Evolutionary conservation across 1,140 invertebrate genomes (phyloP).

Genomic region (Pachyrhynchus sulphureomaculatus): DNA sequence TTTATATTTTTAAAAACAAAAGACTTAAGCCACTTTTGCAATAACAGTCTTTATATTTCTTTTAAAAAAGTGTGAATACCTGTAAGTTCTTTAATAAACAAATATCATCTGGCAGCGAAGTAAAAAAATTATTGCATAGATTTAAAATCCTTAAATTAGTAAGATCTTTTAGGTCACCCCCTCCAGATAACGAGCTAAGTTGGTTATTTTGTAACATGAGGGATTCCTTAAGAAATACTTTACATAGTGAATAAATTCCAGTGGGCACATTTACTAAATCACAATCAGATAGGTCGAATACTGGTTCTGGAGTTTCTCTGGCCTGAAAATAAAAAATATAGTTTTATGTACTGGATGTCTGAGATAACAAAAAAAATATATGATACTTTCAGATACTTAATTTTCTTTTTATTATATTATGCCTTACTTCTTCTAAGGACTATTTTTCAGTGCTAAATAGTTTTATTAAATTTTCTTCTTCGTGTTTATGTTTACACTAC

Average conservation of each 20-base stretch:
- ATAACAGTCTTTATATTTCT: too few species aligned
- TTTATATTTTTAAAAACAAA: too few species aligned
- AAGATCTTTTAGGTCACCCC: constrained; percentile 70
- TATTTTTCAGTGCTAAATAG: too few species aligned
- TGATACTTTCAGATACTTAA: too few species aligned
- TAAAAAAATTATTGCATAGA: constrained; percentile 70
- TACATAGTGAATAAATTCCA: constrained; percentile 74
- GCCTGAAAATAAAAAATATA: constrained; percentile 61
- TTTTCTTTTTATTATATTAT: too few species aligned
- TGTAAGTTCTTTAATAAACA: constrained; percentile 62
- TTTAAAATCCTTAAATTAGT: constrained; percentile 68
- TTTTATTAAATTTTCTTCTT: too few species aligned
- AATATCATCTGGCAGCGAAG: constrained; percentile 62
- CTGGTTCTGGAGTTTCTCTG: constrained; percentile 71
- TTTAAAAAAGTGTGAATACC: too few species aligned
- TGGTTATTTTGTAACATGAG: constrained; percentile 68
- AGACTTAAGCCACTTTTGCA: too few species aligned
- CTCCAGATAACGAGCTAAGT: constrained; percentile 66
- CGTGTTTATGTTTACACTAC: too few species aligned
- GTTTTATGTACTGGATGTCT: too few species aligned
- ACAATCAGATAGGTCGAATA: constrained; percentile 75
- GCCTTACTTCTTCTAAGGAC: too few species aligned
- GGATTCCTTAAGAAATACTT: constrained; percentile 73
- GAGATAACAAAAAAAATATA: too few species aligned
- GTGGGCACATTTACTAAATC: constrained; percentile 66